A percentile compares a stretch with the other conserved stretches of the same genome.
phyloP scores from a whole-genome alignment of 2,888 invertebrate species.

The Ennomos erosarius region DNA sequence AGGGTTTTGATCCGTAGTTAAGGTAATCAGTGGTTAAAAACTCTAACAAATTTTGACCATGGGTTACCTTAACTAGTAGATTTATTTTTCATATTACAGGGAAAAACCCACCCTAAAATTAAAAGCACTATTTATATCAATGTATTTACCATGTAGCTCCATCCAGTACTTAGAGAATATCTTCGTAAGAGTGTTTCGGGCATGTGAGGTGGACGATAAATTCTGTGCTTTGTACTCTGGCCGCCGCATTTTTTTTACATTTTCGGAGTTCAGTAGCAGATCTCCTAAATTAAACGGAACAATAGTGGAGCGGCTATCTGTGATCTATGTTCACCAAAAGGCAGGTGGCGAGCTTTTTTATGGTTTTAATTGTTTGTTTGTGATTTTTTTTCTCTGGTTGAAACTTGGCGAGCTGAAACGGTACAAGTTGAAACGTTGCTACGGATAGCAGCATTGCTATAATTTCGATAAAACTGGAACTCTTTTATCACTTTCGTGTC shows the following conservation, averaged over 20 bases:
- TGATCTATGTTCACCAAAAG: constrained; percentile 15
- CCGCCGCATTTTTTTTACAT: constrained; percentile 62
- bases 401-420: no score
- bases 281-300: constrained; percentile 32
- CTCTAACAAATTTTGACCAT: no score
- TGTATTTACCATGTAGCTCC: constrained; percentile 12
- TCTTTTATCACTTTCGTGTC: constrained; percentile 5
- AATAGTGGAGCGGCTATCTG: constrained; percentile 29
- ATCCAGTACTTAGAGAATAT: constrained; percentile 45
- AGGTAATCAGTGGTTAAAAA: no score
- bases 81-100: no score
- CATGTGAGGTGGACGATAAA: constrained; percentile 76
- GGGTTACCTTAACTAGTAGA: no score
- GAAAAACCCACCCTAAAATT: no score
- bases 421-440: no score
- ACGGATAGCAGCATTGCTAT: no score
- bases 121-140: no score
- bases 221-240: constrained; percentile 73
- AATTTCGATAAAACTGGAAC: not conserved
- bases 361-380: no score
- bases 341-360: constrained; percentile 10
- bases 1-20: no score
- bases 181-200: constrained; percentile 64
- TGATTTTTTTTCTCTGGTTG: no score
- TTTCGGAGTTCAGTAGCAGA: constrained; percentile 55